Conservation (phyloP, 2,888 invertebrate genomes). For the Leuctra nigra region DNA sequence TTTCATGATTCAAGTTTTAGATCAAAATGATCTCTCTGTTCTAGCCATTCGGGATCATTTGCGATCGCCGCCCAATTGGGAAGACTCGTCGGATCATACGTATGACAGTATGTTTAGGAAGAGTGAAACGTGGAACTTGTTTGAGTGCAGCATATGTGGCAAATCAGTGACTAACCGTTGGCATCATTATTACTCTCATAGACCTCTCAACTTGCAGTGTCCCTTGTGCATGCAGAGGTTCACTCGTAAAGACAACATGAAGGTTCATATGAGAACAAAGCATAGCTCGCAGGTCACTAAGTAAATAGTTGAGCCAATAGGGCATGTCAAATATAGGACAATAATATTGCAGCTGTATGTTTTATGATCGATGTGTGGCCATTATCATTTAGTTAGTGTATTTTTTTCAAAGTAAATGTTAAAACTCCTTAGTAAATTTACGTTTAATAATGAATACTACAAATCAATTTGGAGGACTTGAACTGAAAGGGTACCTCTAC, state of each 20-base stretch:
- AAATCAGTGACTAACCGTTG: slow-evolving; percentile 60
- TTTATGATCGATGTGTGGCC: too few relatives aligned
- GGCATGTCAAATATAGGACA: too few relatives aligned
- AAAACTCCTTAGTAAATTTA: too few relatives aligned
- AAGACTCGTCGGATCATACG: slow-evolving; percentile 18
- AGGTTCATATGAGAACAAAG: slow-evolving; percentile 58
- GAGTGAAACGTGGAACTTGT: slow-evolving; percentile 36
- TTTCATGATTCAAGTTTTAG: not conserved
- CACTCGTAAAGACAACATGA: slow-evolving; percentile 60
- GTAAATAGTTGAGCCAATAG: too few relatives aligned
- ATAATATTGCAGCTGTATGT: too few relatives aligned
- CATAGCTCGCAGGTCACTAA: too few relatives aligned
- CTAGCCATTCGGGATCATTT: slow-evolving; percentile 20
- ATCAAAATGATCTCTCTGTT: slow-evolving; percentile 17
- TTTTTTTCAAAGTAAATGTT: too few relatives aligned
- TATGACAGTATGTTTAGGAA: slow-evolving; percentile 24
- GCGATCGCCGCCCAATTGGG: slow-evolving; percentile 7
- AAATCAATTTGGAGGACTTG: too few relatives aligned
- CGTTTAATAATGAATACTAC: too few relatives aligned
- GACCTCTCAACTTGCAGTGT: slow-evolving; percentile 55
- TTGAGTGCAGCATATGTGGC: slow-evolving; percentile 55
- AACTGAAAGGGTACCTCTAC: too few relatives aligned
- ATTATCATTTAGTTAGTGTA: too few relatives aligned
- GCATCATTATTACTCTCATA: slow-evolving; percentile 60
- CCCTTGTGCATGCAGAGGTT: slow-evolving; percentile 55